Percentiles rank a stretch among this genome's conserved stretches.
phyloP scores from a whole-genome alignment of 2,797 vertebrate genomes.

The Cyprinella venusta region DNA sequence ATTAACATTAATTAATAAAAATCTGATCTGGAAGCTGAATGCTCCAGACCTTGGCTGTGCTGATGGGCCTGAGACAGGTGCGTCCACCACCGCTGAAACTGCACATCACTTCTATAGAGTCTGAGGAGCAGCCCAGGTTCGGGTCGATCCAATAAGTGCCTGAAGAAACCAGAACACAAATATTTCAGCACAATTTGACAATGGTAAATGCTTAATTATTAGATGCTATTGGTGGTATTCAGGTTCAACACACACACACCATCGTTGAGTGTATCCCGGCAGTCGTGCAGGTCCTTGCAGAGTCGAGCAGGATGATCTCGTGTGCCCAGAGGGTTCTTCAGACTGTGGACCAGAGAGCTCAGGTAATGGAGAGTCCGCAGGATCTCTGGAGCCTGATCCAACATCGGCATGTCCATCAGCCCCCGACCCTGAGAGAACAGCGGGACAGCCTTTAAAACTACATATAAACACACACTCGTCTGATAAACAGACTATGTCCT shows the following conservation, averaged over 20 bases:
- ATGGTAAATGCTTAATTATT: neutral
- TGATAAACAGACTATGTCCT: neutral
- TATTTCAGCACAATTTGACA: neutral
- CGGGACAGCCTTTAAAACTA: neutral
- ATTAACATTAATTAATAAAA: neutral
- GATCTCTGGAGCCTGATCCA: conserved; percentile 94
- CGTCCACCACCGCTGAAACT: conserved; percentile 93
- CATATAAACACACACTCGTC: neutral
- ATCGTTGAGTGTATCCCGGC: conserved; percentile 92
- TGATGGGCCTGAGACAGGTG: conserved; percentile 92
- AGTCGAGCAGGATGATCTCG: conserved; percentile 93
- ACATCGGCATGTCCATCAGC: conserved; percentile 83
- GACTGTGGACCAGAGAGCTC: conserved; percentile 97
- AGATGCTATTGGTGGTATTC: neutral
- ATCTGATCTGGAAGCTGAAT: neutral
- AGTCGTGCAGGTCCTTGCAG: conserved; percentile 96
- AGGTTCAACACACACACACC: conserved; percentile 62
- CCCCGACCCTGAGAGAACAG: conserved; percentile 77
- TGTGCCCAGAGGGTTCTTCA: conserved; percentile 95
- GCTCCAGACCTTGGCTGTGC: conserved; percentile 88
- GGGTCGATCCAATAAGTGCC: conserved; percentile 99
- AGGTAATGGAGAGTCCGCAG: conserved; percentile 99
- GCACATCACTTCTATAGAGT: conserved; percentile 93
- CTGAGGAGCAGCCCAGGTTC: conserved; percentile 93
- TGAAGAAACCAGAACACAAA: conserved; percentile 59